A percentile compares a stretch with the other conserved stretches of the same genome.
Evolutionary conservation across 1,140 invertebrate species (phyloP).

Genomic region (Mamestra configurata): DNA sequence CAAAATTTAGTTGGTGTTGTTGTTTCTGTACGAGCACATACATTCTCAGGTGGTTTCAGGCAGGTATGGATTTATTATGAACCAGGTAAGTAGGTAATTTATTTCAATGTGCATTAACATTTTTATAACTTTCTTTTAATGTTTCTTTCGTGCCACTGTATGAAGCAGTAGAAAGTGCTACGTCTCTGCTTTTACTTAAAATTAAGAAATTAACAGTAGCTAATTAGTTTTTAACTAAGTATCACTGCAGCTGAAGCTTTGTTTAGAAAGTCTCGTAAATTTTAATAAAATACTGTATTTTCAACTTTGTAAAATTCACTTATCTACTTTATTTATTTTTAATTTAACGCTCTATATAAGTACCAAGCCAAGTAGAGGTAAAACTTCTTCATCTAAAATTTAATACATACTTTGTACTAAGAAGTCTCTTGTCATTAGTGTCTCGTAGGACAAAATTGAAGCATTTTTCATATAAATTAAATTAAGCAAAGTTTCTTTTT

Average conservation of each 20-base stretch:
- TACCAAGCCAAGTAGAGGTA: not conserved
- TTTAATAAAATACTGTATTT: not conserved
- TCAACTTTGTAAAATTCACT: not conserved
- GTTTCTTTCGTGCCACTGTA: not conserved
- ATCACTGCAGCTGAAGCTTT: not conserved
- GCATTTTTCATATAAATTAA: conserved; percentile 16
- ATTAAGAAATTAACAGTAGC: conserved; percentile 8
- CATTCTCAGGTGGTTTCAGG: no score
- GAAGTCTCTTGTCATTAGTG: not conserved
- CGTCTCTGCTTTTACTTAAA: not conserved
- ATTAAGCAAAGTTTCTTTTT: conserved; percentile 8
- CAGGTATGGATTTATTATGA: not conserved
- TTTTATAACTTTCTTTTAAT: not conserved
- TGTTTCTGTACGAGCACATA: not conserved
- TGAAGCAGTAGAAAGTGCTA: not conserved
- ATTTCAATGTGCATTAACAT: not conserved
- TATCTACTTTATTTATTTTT: not conserved
- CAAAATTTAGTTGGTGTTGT: not conserved
- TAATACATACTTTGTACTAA: not conserved
- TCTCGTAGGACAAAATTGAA: not conserved
- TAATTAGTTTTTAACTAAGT: conserved; percentile 19
- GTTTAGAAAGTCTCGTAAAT: not conserved
- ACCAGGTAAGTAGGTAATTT: not conserved
- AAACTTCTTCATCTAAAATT: not conserved
- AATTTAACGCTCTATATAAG: not conserved